Evolutionary conservation across 2,888 invertebrate species (phyloP).

Genomic region (Heteromurus nitidus): DNA sequence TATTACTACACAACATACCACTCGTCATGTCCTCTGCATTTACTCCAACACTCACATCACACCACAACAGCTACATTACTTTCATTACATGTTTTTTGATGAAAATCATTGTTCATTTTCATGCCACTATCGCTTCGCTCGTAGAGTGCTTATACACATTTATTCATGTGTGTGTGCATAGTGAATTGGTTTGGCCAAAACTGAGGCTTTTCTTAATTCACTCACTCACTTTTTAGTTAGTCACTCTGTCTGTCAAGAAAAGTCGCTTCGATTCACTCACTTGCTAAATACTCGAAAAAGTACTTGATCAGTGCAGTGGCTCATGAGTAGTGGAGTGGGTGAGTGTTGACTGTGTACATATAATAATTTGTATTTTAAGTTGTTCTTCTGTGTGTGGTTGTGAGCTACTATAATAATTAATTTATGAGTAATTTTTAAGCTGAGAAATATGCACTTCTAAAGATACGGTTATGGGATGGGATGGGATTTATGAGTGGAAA

Average conservation of each 20-base stretch:
- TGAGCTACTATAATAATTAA: constrained; percentile 17
- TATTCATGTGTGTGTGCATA: neutral
- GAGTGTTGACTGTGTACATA: neutral
- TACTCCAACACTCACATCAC: no score
- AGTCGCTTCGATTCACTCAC: constrained; percentile 31
- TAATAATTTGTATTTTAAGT: no score
- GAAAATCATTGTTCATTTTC: constrained; percentile 59
- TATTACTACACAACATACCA: no score
- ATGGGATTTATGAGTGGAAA: neutral
- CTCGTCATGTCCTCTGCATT: no score
- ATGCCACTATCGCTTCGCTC: constrained; percentile 29
- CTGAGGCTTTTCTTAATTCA: constrained; percentile 44
- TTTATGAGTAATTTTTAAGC: no score
- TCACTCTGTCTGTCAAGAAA: constrained; percentile 34
- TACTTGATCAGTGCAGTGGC: no score
- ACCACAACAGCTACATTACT: no score
- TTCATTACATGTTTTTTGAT: neutral
- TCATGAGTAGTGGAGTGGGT: no score
- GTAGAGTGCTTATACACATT: neutral
- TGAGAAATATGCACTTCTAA: no score
- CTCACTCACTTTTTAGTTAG: constrained; percentile 24
- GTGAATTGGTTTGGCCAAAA: constrained; percentile 49
- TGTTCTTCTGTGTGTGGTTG: neutral
- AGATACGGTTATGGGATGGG: neutral
- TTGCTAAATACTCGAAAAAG: no score